Conservation (phyloP, 2,888 invertebrate genomes). For the Cenopis cana region DNA sequence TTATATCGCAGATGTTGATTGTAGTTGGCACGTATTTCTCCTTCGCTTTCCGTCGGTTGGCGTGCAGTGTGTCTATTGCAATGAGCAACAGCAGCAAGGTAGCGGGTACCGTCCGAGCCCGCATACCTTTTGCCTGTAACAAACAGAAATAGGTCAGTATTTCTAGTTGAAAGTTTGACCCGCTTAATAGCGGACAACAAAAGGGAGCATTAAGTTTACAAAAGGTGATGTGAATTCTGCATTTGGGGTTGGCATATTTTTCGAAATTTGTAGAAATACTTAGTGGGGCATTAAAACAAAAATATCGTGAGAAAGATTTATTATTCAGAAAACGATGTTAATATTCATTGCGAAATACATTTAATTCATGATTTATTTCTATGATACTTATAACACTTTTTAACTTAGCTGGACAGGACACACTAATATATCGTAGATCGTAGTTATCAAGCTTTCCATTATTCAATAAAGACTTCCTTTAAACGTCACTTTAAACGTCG, state of each 20-base stretch:
- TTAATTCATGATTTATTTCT: too few relatives aligned
- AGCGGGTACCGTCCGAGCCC: constrained; percentile 80
- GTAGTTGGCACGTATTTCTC: constrained; percentile 67
- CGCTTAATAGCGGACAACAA: not conserved
- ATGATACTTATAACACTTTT: too few relatives aligned
- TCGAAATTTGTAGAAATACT: not conserved
- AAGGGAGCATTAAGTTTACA: constrained; percentile 18
- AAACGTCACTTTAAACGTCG: too few relatives aligned
- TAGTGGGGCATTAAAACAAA: not conserved
- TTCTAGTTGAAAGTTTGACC: constrained; percentile 11
- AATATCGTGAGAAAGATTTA: not conserved
- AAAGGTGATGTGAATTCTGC: constrained; percentile 11
- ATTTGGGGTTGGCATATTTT: not conserved
- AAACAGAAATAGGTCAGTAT: constrained; percentile 51
- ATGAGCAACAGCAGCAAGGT: constrained; percentile 81
- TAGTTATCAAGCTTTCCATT: too few relatives aligned
- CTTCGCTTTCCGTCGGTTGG: constrained; percentile 77
- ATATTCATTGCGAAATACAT: too few relatives aligned
- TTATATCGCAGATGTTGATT: constrained; percentile 85
- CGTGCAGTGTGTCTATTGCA: constrained; percentile 78
- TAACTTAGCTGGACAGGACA: too few relatives aligned
- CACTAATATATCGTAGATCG: too few relatives aligned
- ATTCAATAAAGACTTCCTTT: too few relatives aligned
- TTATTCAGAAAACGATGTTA: too few relatives aligned
- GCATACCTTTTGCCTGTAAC: constrained; percentile 82